Evolutionary conservation across 2,113 vertebrate species (phyloP).

Genomic region (Cinclus mexicanus): DNA sequence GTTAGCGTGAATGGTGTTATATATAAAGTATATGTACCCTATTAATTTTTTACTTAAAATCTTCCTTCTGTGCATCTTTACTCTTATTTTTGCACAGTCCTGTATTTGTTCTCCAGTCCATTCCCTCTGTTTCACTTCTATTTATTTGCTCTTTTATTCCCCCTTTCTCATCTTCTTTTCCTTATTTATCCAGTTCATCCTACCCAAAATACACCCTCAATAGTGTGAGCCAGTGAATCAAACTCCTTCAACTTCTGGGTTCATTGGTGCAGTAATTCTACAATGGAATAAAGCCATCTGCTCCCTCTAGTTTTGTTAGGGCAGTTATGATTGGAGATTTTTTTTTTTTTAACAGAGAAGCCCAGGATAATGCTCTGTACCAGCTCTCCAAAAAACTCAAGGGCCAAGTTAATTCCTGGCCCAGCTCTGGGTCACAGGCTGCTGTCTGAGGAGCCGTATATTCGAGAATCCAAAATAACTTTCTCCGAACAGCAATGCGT

Average conservation of each 20-base stretch:
- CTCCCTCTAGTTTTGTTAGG: background rate
- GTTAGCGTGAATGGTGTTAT: conserved; percentile 20
- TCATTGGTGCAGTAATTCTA: conserved; percentile 9
- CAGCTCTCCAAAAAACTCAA: background rate
- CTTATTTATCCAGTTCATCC: conserved; percentile 10
- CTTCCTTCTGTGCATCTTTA: conserved; percentile 29
- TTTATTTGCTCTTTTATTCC: background rate
- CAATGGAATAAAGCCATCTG: background rate
- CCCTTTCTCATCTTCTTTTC: background rate
- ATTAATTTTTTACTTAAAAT: conserved; percentile 65
- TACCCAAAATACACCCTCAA: background rate
- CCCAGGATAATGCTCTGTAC: background rate
- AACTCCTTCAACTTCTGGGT: conserved; percentile 24
- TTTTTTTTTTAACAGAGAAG: background rate
- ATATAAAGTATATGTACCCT: conserved; percentile 47
- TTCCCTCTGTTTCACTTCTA: conserved; percentile 1
- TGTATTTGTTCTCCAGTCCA: conserved; percentile 33
- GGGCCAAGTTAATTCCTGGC: conserved; percentile 1
- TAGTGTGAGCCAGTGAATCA: background rate
- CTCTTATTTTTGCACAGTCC: background rate
- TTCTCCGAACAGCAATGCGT: accelerated
- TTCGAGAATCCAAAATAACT: background rate
- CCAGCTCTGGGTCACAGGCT: background rate
- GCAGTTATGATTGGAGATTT: background rate
- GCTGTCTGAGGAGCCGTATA: background rate